These are phyloP conservation scores for Muscidifurax raptorellus DNA, from an alignment of 1,140 invertebrate genomes.

Conservation along the genomic window DNA sequence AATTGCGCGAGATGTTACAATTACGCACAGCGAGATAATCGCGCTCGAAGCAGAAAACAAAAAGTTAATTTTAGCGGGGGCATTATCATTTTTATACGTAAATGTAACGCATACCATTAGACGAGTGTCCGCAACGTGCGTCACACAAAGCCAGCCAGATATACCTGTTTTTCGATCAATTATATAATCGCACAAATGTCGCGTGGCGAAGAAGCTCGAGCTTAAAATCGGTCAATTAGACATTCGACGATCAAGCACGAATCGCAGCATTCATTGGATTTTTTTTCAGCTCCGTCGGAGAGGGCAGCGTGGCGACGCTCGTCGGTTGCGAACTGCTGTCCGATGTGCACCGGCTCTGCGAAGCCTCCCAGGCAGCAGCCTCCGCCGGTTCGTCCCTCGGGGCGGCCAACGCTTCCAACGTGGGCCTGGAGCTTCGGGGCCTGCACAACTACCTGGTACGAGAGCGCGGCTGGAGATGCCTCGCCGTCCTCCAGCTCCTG, in stretches of 20 bases:
- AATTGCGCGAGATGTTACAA: no score
- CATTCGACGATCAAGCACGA: no score
- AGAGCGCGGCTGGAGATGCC: slow-evolving; percentile 79
- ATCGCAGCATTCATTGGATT: no score
- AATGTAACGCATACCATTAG: neutral
- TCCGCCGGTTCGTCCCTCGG: no score
- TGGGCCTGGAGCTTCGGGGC: slow-evolving; percentile 70
- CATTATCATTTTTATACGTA: neutral
- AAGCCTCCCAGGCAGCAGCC: slow-evolving; percentile 53
- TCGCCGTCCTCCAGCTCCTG: slow-evolving; percentile 77
- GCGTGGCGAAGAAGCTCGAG: neutral
- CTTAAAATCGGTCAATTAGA: neutral
- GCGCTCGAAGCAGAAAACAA: neutral
- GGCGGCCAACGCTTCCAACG: slow-evolving; percentile 53
- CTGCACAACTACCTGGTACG: slow-evolving; percentile 77
- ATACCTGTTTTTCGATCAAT: neutral
- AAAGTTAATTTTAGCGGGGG: neutral
- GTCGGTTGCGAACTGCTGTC: slow-evolving; percentile 80
- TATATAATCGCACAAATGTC: neutral
- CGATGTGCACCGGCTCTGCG: slow-evolving; percentile 78
- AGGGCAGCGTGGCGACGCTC: slow-evolving; percentile 76
- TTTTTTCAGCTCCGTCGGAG: slow-evolving; percentile 66
- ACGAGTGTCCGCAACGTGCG: neutral
- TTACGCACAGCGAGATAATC: neutral
- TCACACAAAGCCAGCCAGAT: neutral